phyloP scores from a whole-genome alignment of 2,113 vertebrate genomes.

The Phoxinus phoxinus region DNA sequence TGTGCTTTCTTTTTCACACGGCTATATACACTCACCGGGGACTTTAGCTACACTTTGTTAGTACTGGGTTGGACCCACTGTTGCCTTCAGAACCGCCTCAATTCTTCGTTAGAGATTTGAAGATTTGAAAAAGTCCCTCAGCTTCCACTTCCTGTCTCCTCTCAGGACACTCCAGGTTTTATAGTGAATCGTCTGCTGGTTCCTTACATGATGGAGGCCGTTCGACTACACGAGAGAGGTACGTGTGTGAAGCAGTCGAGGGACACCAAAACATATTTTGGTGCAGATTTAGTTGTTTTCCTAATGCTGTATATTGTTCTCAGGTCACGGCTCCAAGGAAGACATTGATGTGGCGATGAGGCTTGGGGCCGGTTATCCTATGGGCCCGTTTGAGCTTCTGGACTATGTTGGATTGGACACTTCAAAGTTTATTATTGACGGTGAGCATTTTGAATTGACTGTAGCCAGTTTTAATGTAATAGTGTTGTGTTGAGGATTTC shows the following conservation, averaged over 20 bases:
- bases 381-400: constrained; percentile 95
- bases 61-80: no score
- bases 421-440: constrained; percentile 91
- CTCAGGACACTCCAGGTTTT: constrained; percentile 94
- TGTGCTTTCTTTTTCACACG: no score
- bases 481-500: neutral
- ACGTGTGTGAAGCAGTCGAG: constrained; percentile 24
- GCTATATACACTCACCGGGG: no score
- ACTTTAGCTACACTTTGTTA: no score
- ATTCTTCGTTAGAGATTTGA: neutral
- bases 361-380: constrained; percentile 92
- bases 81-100: no score
- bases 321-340: constrained; percentile 95
- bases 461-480: neutral
- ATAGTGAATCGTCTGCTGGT: constrained; percentile 94
- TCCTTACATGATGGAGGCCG: constrained; percentile 89
- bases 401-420: constrained; percentile 97
- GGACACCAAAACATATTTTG: neutral
- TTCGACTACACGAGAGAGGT: constrained; percentile 92
- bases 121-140: neutral
- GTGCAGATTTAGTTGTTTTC: neutral
- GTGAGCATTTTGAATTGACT: constrained; percentile 69
- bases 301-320: constrained; percentile 15
- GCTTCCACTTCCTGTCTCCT: neutral
- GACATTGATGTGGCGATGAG: constrained; percentile 97